Percentiles rank a stretch among this genome's conserved stretches.
These are phyloP conservation scores for Leucophora obtusa DNA, from an alignment of 2,888 invertebrate species.

Conservation along the genomic window DNA sequence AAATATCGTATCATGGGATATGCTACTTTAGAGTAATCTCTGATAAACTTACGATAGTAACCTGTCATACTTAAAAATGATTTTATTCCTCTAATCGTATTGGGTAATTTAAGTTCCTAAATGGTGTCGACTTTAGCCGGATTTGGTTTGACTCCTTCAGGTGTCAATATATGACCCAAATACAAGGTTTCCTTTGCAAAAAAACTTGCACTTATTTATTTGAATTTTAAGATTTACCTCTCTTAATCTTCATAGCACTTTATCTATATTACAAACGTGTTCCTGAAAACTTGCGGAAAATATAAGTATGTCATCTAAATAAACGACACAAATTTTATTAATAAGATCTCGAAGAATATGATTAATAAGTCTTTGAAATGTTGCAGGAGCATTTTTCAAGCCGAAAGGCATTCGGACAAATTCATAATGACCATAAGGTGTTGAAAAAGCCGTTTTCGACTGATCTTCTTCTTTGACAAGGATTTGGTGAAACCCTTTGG, in stretches of 20 bases:
- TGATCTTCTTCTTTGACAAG: constrained; percentile 28
- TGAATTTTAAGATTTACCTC: constrained; percentile 1
- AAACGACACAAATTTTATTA: too few relatives aligned
- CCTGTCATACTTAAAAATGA: constrained; percentile 5
- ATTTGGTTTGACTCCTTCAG: constrained; percentile 5
- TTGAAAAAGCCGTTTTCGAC: constrained; percentile 18
- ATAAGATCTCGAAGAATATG: background rate
- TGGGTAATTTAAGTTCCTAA: background rate
- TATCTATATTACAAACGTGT: background rate
- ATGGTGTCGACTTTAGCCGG: background rate
- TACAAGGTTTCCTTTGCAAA: constrained; percentile 9
- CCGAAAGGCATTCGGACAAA: constrained; percentile 11
- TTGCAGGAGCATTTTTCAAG: background rate
- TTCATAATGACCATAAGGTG: too few relatives aligned
- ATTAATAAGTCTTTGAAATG: constrained; percentile 6
- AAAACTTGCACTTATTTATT: constrained; percentile 16
- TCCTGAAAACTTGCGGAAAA: too few relatives aligned
- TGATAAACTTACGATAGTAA: constrained; percentile 7
- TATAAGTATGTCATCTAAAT: too few relatives aligned
- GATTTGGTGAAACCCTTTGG: constrained; percentile 16
- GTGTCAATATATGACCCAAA: too few relatives aligned
- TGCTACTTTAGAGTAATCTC: constrained; percentile 11
- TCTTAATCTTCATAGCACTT: background rate
- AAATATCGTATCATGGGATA: too few relatives aligned
- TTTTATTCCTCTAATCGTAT: background rate